Evolutionary conservation across 1,140 invertebrate genomes (phyloP).

Genomic region (Orchestia grillus): DNA sequence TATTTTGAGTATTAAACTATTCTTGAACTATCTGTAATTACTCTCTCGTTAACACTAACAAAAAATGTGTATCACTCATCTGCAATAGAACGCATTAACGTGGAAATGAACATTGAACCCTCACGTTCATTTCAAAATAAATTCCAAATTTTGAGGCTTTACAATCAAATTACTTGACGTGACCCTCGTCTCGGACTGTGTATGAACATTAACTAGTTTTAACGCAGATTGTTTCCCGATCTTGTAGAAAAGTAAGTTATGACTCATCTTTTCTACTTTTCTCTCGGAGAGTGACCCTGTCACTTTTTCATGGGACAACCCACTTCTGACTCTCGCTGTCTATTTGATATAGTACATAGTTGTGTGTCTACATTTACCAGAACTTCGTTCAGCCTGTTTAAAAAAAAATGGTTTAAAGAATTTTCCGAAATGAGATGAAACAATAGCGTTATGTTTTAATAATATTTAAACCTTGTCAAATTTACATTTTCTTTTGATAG

Average conservation of each 20-base stretch:
- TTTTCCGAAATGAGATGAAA: background rate
- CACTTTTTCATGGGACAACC: background rate
- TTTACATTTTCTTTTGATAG: background rate
- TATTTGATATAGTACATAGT: background rate
- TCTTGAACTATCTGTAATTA: background rate
- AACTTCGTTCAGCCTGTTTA: background rate
- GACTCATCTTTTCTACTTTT: constrained; percentile 23
- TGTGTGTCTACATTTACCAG: background rate
- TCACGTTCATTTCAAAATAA: background rate
- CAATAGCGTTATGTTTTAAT: background rate
- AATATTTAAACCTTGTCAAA: background rate
- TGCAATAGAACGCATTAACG: background rate
- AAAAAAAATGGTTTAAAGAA: background rate
- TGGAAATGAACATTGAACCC: background rate
- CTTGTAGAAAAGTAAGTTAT: constrained; percentile 31
- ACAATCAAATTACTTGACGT: background rate
- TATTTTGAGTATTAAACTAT: background rate
- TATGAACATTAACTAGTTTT: background rate
- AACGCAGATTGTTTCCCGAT: background rate
- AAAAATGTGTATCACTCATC: background rate
- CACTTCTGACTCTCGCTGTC: constrained; percentile 19
- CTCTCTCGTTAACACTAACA: background rate
- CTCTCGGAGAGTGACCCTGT: background rate
- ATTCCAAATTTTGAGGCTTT: background rate
- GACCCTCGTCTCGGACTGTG: background rate